Base-by-base conservation (phyloP, 2,888 invertebrate species). In the Timema podura region DNA sequence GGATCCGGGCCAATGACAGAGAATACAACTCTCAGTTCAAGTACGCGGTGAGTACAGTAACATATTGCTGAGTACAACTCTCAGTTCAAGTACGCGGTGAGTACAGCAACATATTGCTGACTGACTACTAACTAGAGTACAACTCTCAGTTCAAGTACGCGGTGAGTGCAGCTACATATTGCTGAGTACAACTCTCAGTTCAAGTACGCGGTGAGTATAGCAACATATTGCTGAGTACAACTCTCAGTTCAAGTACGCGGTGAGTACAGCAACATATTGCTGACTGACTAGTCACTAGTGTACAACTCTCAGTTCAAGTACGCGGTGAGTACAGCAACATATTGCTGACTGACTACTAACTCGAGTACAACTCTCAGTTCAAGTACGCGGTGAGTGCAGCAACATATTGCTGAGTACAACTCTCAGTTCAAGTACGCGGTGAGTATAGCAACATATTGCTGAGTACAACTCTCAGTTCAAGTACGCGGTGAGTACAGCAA, bases 141-240 rank as follows among this genome's bases (percentile, higher is more conserved):
- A 99, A 99, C 87, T 89, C 93, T 79, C 93, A 95, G 85, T 98
- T 97, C 86, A 92, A 93, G 83, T 99, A 99, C 87, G 97, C 98
- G 80, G 98, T 98, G 89, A 95, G 95, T 90, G 75, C 11, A 57
- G 6, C 3, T 30, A 30, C 30, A 30, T 30, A 30, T 30, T 30
- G 30, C 30, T 30, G 91, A 89, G 81, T 97, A 92, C 85, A 99
- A 99, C 87, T 89, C 93, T 79, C 93, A 95, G 85, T 98, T 97
- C 86, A 92, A 93, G 83, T 99, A 99, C 87, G 97, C 98, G 80
- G 98, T 98, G 89, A 95, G 95, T 90, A 75, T 8, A 57, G 6
- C 3, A 2, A 30, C 30, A 30, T 30, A 30, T 30, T 30, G 30
- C 30, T 30, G 91, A 89, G 81, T 97, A 92, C 85, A 99, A 99